A percentile compares a stretch with the other conserved stretches of the same genome.
phyloP scores from a whole-genome alignment of 1,140 invertebrate species.

The Macrotrachela quadricornifera region DNA sequence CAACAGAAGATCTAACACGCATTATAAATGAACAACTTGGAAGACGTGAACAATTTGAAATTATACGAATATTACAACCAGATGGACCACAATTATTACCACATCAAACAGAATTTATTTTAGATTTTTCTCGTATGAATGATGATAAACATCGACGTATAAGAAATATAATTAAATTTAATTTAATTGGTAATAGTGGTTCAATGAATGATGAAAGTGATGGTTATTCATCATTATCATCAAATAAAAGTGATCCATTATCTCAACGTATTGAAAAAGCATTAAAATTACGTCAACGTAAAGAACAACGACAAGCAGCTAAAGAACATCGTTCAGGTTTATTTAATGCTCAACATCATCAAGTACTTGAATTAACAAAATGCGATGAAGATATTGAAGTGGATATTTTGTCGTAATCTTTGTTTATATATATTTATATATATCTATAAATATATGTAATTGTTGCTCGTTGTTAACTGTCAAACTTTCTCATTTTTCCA shows the following conservation, averaged over 20 bases:
- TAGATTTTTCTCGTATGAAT: conserved; percentile 1
- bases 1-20: conserved; percentile 10
- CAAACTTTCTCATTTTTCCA: too few relatives aligned
- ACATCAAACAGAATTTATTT: conserved; percentile 16
- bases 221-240: background rate
- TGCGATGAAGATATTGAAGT: conserved; percentile 13
- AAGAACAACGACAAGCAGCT: conserved; percentile 15
- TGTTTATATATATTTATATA: too few relatives aligned
- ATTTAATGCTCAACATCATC: conserved; percentile 15
- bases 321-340: conserved; percentile 18
- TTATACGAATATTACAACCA: conserved; percentile 19
- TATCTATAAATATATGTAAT: too few relatives aligned
- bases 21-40: conserved; percentile 19
- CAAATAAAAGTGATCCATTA: conserved; percentile 10
- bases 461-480: too few relatives aligned
- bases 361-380: conserved; percentile 10
- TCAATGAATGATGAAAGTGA: background rate
- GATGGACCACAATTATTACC: conserved; percentile 13
- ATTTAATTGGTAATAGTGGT: conserved; percentile 5
- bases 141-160: background rate
- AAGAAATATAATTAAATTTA: conserved; percentile 3
- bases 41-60: conserved; percentile 18
- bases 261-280: conserved; percentile 11
- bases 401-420: conserved; percentile 12
- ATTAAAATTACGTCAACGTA: conserved; percentile 12